A percentile compares a stretch with the other conserved stretches of the same genome.
These are phyloP conservation scores for Melikaiella ostensackeni DNA, from an alignment of 2,888 invertebrate species.

Conservation along the genomic window DNA sequence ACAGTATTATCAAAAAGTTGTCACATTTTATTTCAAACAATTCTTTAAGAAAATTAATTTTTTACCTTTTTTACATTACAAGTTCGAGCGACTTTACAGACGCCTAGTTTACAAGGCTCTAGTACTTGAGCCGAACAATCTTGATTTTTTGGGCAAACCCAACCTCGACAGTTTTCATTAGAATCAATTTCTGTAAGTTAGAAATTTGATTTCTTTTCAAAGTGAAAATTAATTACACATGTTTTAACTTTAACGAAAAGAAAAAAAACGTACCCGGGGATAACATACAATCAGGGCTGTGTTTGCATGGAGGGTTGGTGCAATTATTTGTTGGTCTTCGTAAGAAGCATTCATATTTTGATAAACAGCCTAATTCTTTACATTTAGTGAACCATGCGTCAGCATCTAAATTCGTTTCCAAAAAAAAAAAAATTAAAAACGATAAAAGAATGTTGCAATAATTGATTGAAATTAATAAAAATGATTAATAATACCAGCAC, in stretches of 20 bases:
- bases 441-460: background rate
- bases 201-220: background rate
- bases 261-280: background rate
- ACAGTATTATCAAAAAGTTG: background rate
- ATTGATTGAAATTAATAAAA: background rate
- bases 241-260: background rate
- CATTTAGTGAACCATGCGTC: slow-evolving; percentile 61
- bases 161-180: slow-evolving; percentile 64
- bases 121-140: slow-evolving; percentile 56
- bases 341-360: slow-evolving; percentile 68
- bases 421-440: background rate
- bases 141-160: slow-evolving; percentile 66
- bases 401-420: slow-evolving; percentile 56
- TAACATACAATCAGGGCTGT: slow-evolving; percentile 63
- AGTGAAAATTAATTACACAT: background rate
- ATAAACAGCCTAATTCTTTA: slow-evolving; percentile 63
- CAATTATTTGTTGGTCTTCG: slow-evolving; percentile 61
- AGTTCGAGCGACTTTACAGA: slow-evolving; percentile 56
- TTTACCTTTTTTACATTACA: slow-evolving; percentile 17
- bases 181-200: slow-evolving; percentile 55
- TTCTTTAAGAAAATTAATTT: no score
- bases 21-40: background rate
- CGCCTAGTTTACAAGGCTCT: slow-evolving; percentile 53
- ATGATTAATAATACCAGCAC: slow-evolving; percentile 55
- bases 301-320: slow-evolving; percentile 55